Base-by-base conservation (phyloP, 2,113 vertebrate species). In the Misgurnus mizolepis region DNA sequence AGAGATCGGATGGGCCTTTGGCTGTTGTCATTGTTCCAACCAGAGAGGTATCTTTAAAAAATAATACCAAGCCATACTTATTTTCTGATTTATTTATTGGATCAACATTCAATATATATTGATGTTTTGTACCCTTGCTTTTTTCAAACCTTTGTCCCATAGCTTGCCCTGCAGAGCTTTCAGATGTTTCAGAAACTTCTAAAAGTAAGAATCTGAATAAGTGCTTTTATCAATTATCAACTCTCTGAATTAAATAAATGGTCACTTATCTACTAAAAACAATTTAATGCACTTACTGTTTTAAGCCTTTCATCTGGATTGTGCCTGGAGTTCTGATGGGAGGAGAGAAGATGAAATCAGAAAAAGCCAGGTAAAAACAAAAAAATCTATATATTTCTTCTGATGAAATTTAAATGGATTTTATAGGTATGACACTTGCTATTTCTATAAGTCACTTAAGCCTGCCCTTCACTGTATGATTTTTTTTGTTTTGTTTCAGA, bases 321-420 rank as follows among this genome's bases (percentile, higher is more conserved):
- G 97, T 99, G 47, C 96, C 98, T 0, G 98, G 98, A 47, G 94
- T 98, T n/a, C 85, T 99, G 66, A 99, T 98, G 96, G 98, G 98
- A 27, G 98, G 97, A 89, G 97, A 99, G 89, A 99, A 98, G 91
- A 95, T 92, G 84, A 99, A 99, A 81, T 93, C 97, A 0, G 98
- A 99, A 89, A 99, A 99, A 85, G 96, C 98, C 91, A 96, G 98
- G 97, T 98, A 89, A 64, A 60, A 18, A 58, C 6, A 58, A 6
- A 15, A 55, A 6, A n/a, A 34, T 34, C 27, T 34, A 45, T 45
- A 8, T 45, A 5, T 45, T 45, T 45, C 0, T 45, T 45, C 4
- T 45, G 43, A 7, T 18, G 17, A 39, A 66, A 56, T 69, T 72
- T 2, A 0, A 53, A 39, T 53, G 17, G 40, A 14, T 69, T 11